phyloP scores from a whole-genome alignment of 2,888 invertebrate species.

The Hypomecis punctinalis region DNA sequence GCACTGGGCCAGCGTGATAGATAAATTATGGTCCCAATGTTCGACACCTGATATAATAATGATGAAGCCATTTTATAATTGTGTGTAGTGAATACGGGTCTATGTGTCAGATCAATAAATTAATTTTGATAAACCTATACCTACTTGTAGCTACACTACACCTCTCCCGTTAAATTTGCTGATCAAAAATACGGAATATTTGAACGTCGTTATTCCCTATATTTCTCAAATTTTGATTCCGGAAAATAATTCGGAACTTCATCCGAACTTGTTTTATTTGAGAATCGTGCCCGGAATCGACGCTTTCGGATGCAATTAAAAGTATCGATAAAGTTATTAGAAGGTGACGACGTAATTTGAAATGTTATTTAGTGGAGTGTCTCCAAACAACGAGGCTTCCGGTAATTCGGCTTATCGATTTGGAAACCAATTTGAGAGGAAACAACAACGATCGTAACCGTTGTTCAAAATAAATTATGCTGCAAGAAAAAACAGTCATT shows the following conservation, averaged over 20 bases:
- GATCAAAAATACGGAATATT: too few species aligned
- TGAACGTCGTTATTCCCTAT: conserved; percentile 39
- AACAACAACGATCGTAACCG: background rate
- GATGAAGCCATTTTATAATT: too few species aligned
- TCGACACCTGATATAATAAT: too few species aligned
- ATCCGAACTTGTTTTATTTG: conserved; percentile 34
- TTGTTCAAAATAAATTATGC: background rate
- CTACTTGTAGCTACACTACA: too few species aligned
- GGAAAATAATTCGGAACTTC: conserved; percentile 44
- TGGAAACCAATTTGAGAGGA: conserved; percentile 2
- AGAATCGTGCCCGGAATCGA: conserved; percentile 29
- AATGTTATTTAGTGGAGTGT: conserved; percentile 13
- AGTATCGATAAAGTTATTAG: conserved; percentile 20
- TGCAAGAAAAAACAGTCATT: conserved; percentile 1
- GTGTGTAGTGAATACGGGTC: too few species aligned
- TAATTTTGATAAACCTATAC: too few species aligned
- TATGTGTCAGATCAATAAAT: too few species aligned
- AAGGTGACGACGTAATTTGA: conserved; percentile 16
- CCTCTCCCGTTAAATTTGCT: too few species aligned
- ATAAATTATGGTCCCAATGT: too few species aligned
- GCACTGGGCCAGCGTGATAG: too few species aligned
- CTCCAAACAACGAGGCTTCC: conserved; percentile 10
- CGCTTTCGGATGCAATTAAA: conserved; percentile 28
- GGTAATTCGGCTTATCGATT: conserved; percentile 6
- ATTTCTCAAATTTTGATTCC: conserved; percentile 51